Base-by-base conservation (phyloP, 2,888 invertebrate genomes). In the Agrypnus murinus region DNA sequence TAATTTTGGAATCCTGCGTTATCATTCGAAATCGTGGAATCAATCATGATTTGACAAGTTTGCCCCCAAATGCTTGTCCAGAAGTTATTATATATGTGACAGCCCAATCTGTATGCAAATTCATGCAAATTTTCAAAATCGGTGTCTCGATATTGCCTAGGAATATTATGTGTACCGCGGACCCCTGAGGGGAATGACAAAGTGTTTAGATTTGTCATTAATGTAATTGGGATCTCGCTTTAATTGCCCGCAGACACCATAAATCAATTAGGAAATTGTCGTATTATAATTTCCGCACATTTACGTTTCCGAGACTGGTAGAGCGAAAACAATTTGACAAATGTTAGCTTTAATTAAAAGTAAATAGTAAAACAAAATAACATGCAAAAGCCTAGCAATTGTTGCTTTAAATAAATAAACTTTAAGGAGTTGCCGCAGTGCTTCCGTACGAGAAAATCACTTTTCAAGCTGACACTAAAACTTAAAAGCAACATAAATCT, bases 51-150 rank as follows among this genome's bases (percentile, higher is more conserved):
- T 43, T 65, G 65, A 63, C 50, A 36, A 48, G 48, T 48, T 36
- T 50, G 38, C 50, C 36, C 25, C 38, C 34, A 38, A 34, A 19
- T 65, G 40, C 36, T 6, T 46, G 45, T 66, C 46, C 59, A 66
- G 46, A 66, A 46, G 46, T 65, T 66, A 59, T 25, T 55, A 55
- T 43, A 43, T 60, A 53, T 59, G 59, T 59, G 38, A 60, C 67
- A 38, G 32, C 19, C 17, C 59, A 50, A 59, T 67, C 48, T 67
- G 60, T 53, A 67, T 59, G 67, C 60, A 67, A 66, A 66, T 66
- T 48, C 3, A 66, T 66, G 66, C 38, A 66, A 67, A 67, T 67
- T 67, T 67, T 50, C 43, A 48, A 67, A 67, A 46, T 58, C 34
- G 38, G 19, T 12, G 57, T 65, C 53, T 65, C 65, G 57, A 45